These are phyloP conservation scores for Lepidocyrtinus sp. DNA, from an alignment of 2,888 invertebrate genomes.

Conservation along the genomic window DNA sequence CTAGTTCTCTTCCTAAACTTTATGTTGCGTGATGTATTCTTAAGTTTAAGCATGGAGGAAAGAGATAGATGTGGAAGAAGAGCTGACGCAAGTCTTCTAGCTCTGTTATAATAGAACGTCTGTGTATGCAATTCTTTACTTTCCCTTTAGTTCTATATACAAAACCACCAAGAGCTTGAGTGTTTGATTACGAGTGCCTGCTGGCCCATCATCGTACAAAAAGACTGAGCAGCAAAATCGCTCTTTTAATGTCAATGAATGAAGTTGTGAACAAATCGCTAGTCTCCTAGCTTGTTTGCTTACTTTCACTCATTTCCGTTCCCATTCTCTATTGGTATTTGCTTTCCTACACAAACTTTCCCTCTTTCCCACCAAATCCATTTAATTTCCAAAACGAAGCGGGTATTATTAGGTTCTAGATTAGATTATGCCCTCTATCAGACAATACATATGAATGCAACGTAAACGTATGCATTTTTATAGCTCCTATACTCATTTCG, in stretches of 20 bases:
- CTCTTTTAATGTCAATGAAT: not conserved
- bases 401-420: too few relatives aligned
- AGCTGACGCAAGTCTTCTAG: not conserved
- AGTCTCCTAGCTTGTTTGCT: conserved; percentile 43
- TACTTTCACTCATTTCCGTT: conserved; percentile 44
- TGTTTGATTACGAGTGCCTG: not conserved
- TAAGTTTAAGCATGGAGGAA: too few relatives aligned
- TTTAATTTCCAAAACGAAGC: too few relatives aligned
- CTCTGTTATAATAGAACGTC: too few relatives aligned
- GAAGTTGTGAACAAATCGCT: conserved; percentile 1
- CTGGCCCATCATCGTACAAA: not conserved
- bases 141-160: not conserved
- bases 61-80: too few relatives aligned
- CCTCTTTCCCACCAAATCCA: too few relatives aligned
- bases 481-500: too few relatives aligned
- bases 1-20: too few relatives aligned
- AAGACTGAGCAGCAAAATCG: not conserved
- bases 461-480: too few relatives aligned
- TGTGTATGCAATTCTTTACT: not conserved
- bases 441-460: too few relatives aligned
- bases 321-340: not conserved
- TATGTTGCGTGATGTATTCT: too few relatives aligned
- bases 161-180: not conserved
- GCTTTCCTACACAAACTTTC: not conserved
- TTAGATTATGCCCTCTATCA: too few relatives aligned